Evolutionary conservation across 2,888 invertebrate genomes (phyloP).

Genomic region (Xestia c-nigrum): DNA sequence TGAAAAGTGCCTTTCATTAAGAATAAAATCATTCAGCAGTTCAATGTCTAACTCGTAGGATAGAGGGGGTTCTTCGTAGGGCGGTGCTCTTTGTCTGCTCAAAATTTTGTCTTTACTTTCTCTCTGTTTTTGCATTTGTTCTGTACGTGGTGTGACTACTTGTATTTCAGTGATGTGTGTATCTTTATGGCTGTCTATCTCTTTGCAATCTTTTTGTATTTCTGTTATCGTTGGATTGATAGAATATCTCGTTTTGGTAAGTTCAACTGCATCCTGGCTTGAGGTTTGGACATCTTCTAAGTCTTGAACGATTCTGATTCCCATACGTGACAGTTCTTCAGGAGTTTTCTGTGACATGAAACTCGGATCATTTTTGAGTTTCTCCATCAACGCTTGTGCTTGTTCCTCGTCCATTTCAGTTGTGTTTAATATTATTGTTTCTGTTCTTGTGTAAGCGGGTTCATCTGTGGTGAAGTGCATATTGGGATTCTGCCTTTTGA

Average conservation of each 20-base stretch:
- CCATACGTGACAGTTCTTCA: constrained; percentile 85
- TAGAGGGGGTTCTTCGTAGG: constrained; percentile 80
- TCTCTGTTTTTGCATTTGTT: constrained; percentile 77
- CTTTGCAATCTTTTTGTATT: constrained; percentile 79
- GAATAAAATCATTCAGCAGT: constrained; percentile 87
- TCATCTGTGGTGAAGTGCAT: constrained; percentile 87
- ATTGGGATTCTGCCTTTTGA: constrained; percentile 86
- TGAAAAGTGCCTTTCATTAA: constrained; percentile 86
- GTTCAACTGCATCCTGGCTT: constrained; percentile 78
- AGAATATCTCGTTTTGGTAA: constrained; percentile 86
- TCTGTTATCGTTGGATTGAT: constrained; percentile 86
- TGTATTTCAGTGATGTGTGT: constrained; percentile 94
- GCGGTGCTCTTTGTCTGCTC: constrained; percentile 83
- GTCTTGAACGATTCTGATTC: constrained; percentile 85
- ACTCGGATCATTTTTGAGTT: constrained; percentile 86
- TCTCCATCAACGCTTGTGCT: constrained; percentile 86
- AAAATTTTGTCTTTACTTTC: constrained; percentile 81
- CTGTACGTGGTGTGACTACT: constrained; percentile 90
- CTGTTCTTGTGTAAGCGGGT: constrained; percentile 86
- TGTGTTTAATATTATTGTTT: constrained; percentile 90
- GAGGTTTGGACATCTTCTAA: constrained; percentile 83
- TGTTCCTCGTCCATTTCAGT: constrained; percentile 86
- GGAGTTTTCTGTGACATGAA: constrained; percentile 87
- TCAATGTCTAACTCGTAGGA: constrained; percentile 87
- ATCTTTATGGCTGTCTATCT: constrained; percentile 82